A percentile compares a stretch with the other conserved stretches of the same genome.
phyloP scores from a whole-genome alignment of 2,888 invertebrate species.

The Scaptodrosophila latifasciaeformis region DNA sequence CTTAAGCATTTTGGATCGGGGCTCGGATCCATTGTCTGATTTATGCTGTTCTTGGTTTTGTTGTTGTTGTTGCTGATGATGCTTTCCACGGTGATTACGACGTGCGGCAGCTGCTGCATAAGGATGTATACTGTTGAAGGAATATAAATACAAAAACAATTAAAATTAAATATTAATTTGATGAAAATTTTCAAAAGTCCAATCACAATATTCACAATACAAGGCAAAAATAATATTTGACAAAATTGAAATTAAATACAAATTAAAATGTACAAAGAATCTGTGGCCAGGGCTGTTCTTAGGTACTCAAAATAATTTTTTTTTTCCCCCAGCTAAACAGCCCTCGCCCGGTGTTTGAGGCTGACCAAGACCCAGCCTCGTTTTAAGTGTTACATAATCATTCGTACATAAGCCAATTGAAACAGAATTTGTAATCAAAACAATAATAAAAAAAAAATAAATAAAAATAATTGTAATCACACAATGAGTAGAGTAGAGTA shows the following conservation, averaged over 20 bases:
- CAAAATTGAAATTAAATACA: neutral
- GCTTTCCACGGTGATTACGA: constrained; percentile 71
- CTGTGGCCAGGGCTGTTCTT: constrained; percentile 12
- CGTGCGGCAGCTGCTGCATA: constrained; percentile 71
- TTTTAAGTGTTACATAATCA: constrained; percentile 35
- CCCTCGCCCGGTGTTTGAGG: no score
- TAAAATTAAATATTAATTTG: no score
- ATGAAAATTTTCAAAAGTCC: no score
- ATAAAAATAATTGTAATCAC: constrained; percentile 1
- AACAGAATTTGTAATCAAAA: constrained; percentile 40
- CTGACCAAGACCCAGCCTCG: no score
- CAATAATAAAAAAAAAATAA: constrained; percentile 20
- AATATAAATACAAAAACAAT: constrained; percentile 33
- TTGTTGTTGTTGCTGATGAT: constrained; percentile 48
- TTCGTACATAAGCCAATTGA: constrained; percentile 52
- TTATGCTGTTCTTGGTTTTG: constrained; percentile 6
- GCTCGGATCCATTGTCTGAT: constrained; percentile 26
- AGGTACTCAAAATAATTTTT: constrained; percentile 17
- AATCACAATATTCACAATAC: constrained; percentile 18
- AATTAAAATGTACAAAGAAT: constrained; percentile 10
- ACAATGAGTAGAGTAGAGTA: no score
- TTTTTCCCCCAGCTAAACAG: no score
- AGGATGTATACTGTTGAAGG: constrained; percentile 71
- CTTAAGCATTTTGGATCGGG: constrained; percentile 33
- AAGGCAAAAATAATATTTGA: neutral